These are phyloP conservation scores for Rhinichthys klamathensis DNA, from an alignment of 2,113 vertebrate genomes.

Conservation along the genomic window DNA sequence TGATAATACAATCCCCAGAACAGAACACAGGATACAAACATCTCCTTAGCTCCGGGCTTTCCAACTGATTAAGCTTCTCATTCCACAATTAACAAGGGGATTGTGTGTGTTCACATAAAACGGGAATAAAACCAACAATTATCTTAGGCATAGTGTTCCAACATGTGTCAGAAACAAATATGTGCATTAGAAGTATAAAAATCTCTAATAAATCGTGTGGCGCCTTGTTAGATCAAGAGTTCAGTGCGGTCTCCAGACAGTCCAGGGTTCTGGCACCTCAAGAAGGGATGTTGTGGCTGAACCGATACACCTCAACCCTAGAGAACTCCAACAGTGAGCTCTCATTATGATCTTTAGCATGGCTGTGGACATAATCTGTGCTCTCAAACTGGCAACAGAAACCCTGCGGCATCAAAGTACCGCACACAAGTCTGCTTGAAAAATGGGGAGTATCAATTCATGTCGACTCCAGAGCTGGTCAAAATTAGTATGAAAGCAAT, in stretches of 20 bases:
- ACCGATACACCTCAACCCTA: conserved; percentile 24
- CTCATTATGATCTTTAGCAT: conserved; percentile 50
- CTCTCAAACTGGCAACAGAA: conserved; percentile 8
- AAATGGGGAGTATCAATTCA: background rate
- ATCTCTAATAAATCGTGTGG: conserved; percentile 63
- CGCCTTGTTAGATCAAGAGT: conserved; percentile 61
- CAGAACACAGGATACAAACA: background rate
- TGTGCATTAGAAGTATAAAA: conserved; percentile 56
- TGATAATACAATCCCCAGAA: background rate
- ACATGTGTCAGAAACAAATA: conserved; percentile 58
- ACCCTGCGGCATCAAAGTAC: background rate
- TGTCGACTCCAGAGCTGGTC: background rate
- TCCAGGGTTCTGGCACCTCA: conserved; percentile 53
- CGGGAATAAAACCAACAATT: conserved; percentile 48
- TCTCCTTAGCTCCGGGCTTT: background rate
- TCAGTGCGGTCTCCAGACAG: conserved; percentile 51
- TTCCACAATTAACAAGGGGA: conserved; percentile 28
- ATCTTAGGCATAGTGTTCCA: conserved; percentile 19
- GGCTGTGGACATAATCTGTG: conserved; percentile 4
- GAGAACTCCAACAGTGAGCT: conserved; percentile 47
- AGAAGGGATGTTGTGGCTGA: conserved; percentile 42
- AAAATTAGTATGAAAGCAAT: background rate
- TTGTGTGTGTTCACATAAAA: conserved; percentile 52
- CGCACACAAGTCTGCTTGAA: background rate
- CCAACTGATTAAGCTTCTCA: conserved; percentile 15